phyloP scores from a whole-genome alignment of 2,888 invertebrate species.

The Cyclophora punctaria region DNA sequence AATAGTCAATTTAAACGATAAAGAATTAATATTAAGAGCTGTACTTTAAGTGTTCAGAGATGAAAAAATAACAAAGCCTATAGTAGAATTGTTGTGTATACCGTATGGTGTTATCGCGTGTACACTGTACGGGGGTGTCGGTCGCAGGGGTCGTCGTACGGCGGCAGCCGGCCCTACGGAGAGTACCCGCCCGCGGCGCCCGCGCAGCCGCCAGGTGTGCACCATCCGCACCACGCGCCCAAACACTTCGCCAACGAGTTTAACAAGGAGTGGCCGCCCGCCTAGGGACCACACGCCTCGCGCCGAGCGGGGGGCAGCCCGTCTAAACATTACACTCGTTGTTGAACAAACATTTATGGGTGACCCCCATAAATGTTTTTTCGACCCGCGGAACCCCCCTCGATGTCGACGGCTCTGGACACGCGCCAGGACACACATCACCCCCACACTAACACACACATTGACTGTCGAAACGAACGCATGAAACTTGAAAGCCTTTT shows the following conservation, averaged over 20 bases:
- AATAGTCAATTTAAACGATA: constrained; percentile 67
- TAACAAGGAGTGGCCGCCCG: constrained; percentile 75
- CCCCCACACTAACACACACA: constrained; percentile 11
- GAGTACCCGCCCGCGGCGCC: constrained; percentile 62
- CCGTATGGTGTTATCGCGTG: not conserved
- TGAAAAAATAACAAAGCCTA: constrained; percentile 28
- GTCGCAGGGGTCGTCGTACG: constrained; percentile 69
- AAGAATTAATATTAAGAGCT: constrained; percentile 67
- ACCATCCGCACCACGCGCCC: constrained; percentile 73
- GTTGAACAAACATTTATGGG: not conserved
- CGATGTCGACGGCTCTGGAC: constrained; percentile 3
- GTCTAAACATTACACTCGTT: no score
- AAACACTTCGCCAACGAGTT: constrained; percentile 74
- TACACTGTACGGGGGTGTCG: constrained; percentile 16
- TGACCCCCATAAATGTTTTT: not conserved
- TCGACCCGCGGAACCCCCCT: not conserved
- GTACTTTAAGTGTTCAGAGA: constrained; percentile 76
- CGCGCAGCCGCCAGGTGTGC: constrained; percentile 69
- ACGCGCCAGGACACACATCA: no score
- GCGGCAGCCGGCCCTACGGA: constrained; percentile 62
- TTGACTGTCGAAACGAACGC: constrained; percentile 29
- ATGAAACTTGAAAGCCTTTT: constrained; percentile 27
- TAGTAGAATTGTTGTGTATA: not conserved
- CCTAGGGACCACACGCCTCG: constrained; percentile 33
- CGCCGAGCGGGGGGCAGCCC: not conserved